A percentile compares a stretch with the other conserved stretches of the same genome.
These are phyloP conservation scores for Cyaniris semiargus DNA, from an alignment of 2,888 invertebrate species.

Conservation along the genomic window DNA sequence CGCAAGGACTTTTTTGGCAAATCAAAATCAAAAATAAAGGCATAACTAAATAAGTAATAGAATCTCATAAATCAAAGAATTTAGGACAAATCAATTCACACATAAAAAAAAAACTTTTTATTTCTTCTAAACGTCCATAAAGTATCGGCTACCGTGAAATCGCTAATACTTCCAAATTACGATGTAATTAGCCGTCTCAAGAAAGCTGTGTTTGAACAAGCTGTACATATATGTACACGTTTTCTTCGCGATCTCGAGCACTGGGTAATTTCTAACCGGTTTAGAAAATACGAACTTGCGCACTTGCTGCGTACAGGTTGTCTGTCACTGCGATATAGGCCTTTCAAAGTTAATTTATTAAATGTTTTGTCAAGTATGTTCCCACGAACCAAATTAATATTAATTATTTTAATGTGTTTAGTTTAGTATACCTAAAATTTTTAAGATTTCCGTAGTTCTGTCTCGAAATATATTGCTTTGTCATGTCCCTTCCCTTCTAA, in stretches of 20 bases:
- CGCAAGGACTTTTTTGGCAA: too few relatives aligned
- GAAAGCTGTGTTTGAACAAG: conserved; percentile 60
- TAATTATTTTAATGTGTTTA: too few relatives aligned
- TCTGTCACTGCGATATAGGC: background rate
- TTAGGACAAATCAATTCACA: background rate
- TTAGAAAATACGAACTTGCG: conserved; percentile 72
- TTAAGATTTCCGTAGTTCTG: too few relatives aligned
- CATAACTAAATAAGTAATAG: too few relatives aligned
- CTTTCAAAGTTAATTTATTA: background rate
- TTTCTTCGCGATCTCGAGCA: conserved; percentile 79
- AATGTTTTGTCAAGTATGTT: background rate
- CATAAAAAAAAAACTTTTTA: background rate
- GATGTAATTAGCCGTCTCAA: conserved; percentile 34
- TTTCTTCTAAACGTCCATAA: background rate
- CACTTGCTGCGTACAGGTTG: conserved; percentile 45
- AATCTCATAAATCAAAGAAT: background rate
- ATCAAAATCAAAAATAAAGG: too few relatives aligned
- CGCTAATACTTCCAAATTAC: conserved; percentile 9
- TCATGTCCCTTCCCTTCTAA: too few relatives aligned
- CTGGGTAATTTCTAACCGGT: conserved; percentile 80
- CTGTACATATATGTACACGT: conserved; percentile 61
- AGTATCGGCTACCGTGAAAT: background rate
- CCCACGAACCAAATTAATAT: background rate
- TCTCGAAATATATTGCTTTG: too few relatives aligned
- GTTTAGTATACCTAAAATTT: too few relatives aligned